Conservation (phyloP, 2,113 vertebrate genomes). For the Prionailurus bengalensis region DNA sequence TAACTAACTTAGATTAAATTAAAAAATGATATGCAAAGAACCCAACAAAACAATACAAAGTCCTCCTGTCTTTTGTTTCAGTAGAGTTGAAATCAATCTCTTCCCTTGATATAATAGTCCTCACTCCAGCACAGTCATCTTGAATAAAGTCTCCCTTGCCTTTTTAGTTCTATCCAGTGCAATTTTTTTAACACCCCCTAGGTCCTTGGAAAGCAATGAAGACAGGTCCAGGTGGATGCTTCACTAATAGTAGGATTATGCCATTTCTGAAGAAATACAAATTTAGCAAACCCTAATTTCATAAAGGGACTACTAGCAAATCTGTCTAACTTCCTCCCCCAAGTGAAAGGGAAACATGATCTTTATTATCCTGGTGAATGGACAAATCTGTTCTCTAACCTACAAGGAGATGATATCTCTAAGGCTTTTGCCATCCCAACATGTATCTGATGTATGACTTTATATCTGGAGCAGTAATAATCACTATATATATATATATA, state of each 20-base stretch:
- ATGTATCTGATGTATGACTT: neutral
- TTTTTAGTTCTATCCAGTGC: neutral
- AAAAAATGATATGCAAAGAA: too few relatives aligned
- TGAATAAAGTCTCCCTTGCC: neutral
- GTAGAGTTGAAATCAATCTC: neutral
- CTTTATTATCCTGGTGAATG: neutral
- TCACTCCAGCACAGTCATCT: neutral
- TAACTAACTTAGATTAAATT: too few relatives aligned
- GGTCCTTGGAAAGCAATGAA: neutral
- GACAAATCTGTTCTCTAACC: neutral
- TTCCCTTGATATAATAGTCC: neutral
- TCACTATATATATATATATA: neutral
- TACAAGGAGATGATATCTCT: neutral
- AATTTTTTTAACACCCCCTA: neutral
- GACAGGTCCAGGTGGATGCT: too few relatives aligned
- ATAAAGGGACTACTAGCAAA: neutral
- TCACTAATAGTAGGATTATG: neutral
- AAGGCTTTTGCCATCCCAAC: neutral
- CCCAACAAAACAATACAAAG: neutral
- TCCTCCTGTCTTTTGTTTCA: neutral
- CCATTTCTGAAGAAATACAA: neutral
- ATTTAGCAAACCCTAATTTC: neutral
- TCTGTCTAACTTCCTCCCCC: rapidly evolving
- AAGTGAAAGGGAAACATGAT: neutral
- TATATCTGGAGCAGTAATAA: neutral